Evolutionary conservation across 2,797 vertebrate species (phyloP), one percentile per base, ranked within the genome.

Genomic region (Pipistrellus pygmaeus): DNA sequence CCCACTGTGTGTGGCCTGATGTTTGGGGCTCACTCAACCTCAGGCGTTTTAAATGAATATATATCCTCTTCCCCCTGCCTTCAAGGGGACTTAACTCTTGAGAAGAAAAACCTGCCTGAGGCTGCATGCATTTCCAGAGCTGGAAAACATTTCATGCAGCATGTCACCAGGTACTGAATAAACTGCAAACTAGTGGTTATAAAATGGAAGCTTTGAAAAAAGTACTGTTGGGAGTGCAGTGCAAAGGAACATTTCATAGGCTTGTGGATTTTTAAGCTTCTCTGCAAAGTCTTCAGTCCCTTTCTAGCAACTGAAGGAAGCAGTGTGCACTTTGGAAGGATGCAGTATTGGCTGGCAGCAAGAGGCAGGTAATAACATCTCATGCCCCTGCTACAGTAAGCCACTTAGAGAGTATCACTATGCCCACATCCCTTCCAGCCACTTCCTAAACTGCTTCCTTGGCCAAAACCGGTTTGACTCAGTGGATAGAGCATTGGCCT

Each of bases 151-250:
- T 5, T 32, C 85, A 30, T 6, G 55, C 12, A 51, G 84, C 51
- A n/a, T 12, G 32, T 94, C n/a, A 57, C 68, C 78, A 68, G 27
- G 35, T 23, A 25, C 77, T 23, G 18, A 78, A 53, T 30, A 57
- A 57, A 46, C n/a, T 23, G 84, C 60, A 77, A 69, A 92, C 76
- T 14, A 92, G 92, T 90, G 88, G 88, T 92, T 75, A 87, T 68
- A 85, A 93, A 85, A 78, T 0, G 44, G 72, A 80, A 86, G 68
- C 68, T 51, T 51, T 76, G 46, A 83, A 55, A 57, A 57, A 88
- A 73, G 73, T 83, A 85, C 44, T 2, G 23, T 3, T 0, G 10
- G 6, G 41, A 41, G 15, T 17, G 32, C 81, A 38, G 51, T 57
- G 66, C 69, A 6, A 57, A 44, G 84, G 41, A 48, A 18, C 7